Percentiles rank a stretch among this genome's conserved stretches.
phyloP scores from a whole-genome alignment of 2,797 vertebrate species.

The Chromobotia macracanthus region DNA sequence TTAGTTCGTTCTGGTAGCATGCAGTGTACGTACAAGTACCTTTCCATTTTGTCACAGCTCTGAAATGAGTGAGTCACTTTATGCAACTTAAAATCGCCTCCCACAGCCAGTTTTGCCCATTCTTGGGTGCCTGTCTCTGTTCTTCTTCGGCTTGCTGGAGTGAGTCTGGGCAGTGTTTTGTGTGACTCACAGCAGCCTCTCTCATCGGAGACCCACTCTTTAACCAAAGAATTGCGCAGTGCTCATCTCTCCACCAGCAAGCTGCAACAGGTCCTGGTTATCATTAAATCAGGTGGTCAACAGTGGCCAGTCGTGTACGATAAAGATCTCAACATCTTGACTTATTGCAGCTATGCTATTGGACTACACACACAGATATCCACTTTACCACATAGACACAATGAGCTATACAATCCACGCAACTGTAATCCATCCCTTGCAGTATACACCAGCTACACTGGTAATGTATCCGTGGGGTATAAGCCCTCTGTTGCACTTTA shows the following conservation, averaged over 20 bases:
- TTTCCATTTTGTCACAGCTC: slow-evolving; percentile 50
- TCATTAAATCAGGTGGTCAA: slow-evolving; percentile 22
- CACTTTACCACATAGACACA: slow-evolving; percentile 49
- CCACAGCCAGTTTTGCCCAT: slow-evolving; percentile 12
- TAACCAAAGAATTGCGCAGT: slow-evolving; percentile 41
- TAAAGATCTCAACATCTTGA: slow-evolving; percentile 28
- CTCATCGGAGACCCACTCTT: slow-evolving; percentile 36
- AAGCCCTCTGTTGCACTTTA: slow-evolving; percentile 50
- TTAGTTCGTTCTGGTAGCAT: background rate
- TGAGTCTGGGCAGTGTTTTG: slow-evolving; percentile 23
- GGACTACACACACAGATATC: slow-evolving; percentile 38
- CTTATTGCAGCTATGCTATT: slow-evolving; percentile 27
- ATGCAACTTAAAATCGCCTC: slow-evolving; percentile 19
- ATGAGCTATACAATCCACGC: slow-evolving; percentile 45
- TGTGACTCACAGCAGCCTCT: slow-evolving; percentile 37
- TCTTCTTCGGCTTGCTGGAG: slow-evolving; percentile 17
- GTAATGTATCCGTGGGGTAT: slow-evolving; percentile 56
- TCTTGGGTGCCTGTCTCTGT: slow-evolving; percentile 38
- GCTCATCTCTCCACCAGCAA: slow-evolving; percentile 33
- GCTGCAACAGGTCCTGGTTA: slow-evolving; percentile 37
- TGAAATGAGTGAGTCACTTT: slow-evolving; percentile 53
- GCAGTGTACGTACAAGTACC: background rate
- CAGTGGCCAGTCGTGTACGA: slow-evolving; percentile 1
- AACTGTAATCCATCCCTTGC: slow-evolving; percentile 55
- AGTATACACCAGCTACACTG: slow-evolving; percentile 51